phyloP scores from a whole-genome alignment of 2,113 vertebrate species.

The Rostratula benghalensis region DNA sequence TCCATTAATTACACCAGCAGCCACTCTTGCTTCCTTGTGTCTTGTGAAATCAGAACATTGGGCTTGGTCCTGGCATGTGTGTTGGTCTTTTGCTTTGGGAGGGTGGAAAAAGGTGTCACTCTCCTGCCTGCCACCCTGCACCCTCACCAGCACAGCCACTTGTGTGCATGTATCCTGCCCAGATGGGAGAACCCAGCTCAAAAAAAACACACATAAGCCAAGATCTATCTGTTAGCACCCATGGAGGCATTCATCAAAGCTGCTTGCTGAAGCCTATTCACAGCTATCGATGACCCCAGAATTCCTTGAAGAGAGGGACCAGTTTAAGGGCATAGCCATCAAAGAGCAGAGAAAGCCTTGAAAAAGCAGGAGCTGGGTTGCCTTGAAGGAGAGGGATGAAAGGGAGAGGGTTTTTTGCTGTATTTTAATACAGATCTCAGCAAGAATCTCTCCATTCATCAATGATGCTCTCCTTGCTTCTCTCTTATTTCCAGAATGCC shows the following conservation, averaged over 20 bases:
- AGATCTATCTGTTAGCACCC: background rate
- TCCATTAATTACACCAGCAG: background rate
- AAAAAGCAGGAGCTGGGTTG: background rate
- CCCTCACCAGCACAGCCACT: background rate
- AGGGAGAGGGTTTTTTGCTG: background rate
- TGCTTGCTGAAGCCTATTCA: background rate
- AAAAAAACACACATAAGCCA: background rate
- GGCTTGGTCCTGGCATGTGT: background rate
- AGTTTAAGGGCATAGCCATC: background rate
- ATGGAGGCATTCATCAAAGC: background rate
- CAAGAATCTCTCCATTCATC: background rate
- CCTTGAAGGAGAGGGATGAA: background rate
- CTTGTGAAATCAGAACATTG: background rate
- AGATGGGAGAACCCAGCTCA: background rate
- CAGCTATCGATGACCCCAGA: background rate
- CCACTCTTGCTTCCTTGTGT: background rate
- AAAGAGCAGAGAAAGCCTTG: background rate
- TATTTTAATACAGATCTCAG: background rate
- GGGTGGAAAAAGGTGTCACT: background rate
- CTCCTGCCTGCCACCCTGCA: background rate
- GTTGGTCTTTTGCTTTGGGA: background rate
- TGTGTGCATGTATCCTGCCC: too few relatives aligned
- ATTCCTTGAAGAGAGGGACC: background rate
- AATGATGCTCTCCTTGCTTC: background rate
- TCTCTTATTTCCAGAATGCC: background rate